These are phyloP conservation scores for Alviniconcha strummeri DNA, from an alignment of 2,888 invertebrate genomes.

Conservation along the genomic window DNA sequence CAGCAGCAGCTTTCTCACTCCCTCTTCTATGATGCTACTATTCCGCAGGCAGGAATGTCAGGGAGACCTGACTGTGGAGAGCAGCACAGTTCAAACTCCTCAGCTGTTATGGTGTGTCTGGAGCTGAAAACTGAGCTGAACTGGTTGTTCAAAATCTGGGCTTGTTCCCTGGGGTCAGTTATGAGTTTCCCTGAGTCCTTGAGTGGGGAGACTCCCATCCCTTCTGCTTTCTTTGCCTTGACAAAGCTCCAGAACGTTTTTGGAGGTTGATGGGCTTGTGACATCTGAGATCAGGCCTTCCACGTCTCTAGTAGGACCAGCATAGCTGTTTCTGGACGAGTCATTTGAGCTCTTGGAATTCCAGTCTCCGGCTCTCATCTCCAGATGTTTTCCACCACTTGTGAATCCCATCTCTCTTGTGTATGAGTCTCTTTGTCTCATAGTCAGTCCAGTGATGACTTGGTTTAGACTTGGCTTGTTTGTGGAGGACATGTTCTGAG, in stretches of 20 bases:
- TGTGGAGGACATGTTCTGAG: not conserved
- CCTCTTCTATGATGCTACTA: not conserved
- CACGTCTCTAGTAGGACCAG: not conserved
- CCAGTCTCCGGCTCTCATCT: not conserved
- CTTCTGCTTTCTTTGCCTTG: no score
- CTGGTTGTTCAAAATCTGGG: constrained; percentile 9
- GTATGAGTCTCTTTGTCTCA: constrained; percentile 1
- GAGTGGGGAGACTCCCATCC: not conserved
- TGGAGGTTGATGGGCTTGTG: no score
- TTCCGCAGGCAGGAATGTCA: not conserved
- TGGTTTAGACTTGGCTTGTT: not conserved
- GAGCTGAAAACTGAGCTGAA: constrained; percentile 15
- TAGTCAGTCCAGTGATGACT: not conserved
- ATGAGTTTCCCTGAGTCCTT: not conserved
- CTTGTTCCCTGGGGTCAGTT: constrained; percentile 8
- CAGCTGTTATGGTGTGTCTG: not conserved
- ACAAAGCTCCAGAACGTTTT: no score
- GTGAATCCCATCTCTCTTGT: not conserved
- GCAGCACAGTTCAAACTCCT: constrained; percentile 5
- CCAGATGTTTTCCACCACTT: not conserved
- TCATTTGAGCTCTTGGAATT: not conserved
- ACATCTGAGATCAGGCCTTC: no score
- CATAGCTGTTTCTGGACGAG: not conserved
- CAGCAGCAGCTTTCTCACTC: not conserved
- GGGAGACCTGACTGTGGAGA: not conserved